Percentiles rank a stretch among this genome's conserved stretches.
phyloP scores from a whole-genome alignment of 2,888 invertebrate species.

The Noctua pronuba region DNA sequence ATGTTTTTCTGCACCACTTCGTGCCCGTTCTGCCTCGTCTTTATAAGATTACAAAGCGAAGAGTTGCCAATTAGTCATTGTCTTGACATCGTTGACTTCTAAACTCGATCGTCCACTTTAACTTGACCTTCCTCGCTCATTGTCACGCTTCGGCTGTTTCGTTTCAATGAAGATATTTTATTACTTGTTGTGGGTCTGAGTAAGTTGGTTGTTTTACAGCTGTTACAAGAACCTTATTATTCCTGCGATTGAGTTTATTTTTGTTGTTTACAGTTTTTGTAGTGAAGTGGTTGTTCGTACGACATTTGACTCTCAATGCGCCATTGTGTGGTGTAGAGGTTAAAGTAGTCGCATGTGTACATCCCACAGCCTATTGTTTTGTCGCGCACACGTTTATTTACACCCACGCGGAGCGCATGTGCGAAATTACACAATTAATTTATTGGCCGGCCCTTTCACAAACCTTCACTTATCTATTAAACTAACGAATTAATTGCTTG shows the following conservation, averaged over 20 bases:
- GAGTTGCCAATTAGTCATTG: slow-evolving; percentile 75
- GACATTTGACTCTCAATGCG: slow-evolving; percentile 71
- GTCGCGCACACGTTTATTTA: slow-evolving; percentile 70
- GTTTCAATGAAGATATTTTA: slow-evolving; percentile 66
- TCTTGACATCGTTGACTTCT: slow-evolving; percentile 71
- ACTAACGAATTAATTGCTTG: slow-evolving; percentile 52
- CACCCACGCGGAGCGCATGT: slow-evolving; percentile 70
- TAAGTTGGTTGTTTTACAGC: slow-evolving; percentile 60
- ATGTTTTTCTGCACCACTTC: slow-evolving; percentile 58
- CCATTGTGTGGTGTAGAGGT: slow-evolving; percentile 74
- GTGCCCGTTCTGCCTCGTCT: slow-evolving; percentile 61
- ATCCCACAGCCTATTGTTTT: slow-evolving; percentile 84
- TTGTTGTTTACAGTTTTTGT: slow-evolving; percentile 65
- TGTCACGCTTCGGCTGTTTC: slow-evolving; percentile 62
- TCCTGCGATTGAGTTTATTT: slow-evolving; percentile 64
- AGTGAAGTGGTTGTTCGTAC: slow-evolving; percentile 44
- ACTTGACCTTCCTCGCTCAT: slow-evolving; percentile 67
- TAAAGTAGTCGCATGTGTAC: slow-evolving; percentile 71
- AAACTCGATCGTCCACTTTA: slow-evolving; percentile 69
- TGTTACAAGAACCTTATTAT: slow-evolving; percentile 66
- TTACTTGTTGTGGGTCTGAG: slow-evolving; percentile 65
- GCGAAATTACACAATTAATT: slow-evolving; percentile 74
- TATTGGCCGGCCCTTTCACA: slow-evolving; percentile 64
- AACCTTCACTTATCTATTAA: slow-evolving; percentile 56
- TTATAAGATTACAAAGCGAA: slow-evolving; percentile 66